These are phyloP conservation scores for Yasuhikotakia modesta DNA, from an alignment of 2,797 vertebrate species.

Conservation along the genomic window DNA sequence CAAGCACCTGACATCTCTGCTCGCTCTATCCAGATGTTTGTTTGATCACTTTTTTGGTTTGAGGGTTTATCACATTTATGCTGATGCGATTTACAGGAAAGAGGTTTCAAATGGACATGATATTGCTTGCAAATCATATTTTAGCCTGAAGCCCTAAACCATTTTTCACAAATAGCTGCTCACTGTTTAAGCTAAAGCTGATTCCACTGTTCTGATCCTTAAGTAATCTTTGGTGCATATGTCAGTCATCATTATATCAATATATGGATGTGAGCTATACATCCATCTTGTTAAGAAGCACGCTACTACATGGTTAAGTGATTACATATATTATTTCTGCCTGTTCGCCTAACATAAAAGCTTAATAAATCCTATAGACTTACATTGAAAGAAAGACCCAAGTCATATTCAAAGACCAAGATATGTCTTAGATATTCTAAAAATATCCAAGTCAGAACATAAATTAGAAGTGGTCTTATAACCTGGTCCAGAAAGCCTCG, in stretches of 20 bases:
- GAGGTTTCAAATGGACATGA: not conserved
- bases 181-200: not conserved
- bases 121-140: slow-evolving; percentile 16
- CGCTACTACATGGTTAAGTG: too few species aligned
- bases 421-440: too few species aligned
- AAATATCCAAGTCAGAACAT: too few species aligned
- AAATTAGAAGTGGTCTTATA: not conserved
- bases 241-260: not conserved
- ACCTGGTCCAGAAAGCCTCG: not conserved
- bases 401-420: not conserved
- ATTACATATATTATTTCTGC: too few species aligned
- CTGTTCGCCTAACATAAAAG: too few species aligned
- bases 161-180: not conserved
- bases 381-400: not conserved
- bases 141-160: not conserved
- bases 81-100: slow-evolving; percentile 25
- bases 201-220: not conserved
- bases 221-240: not conserved
- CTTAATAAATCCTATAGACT: too few species aligned
- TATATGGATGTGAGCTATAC: not conserved
- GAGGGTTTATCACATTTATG: slow-evolving; percentile 7
- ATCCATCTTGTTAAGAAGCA: not conserved
- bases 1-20: slow-evolving; percentile 31
- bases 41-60: slow-evolving; percentile 12
- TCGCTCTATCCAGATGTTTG: slow-evolving; percentile 42